Percentiles rank a stretch among this genome's conserved stretches.
Evolutionary conservation across 1,140 invertebrate species (phyloP).

Genomic region (Drosophila santomea): DNA sequence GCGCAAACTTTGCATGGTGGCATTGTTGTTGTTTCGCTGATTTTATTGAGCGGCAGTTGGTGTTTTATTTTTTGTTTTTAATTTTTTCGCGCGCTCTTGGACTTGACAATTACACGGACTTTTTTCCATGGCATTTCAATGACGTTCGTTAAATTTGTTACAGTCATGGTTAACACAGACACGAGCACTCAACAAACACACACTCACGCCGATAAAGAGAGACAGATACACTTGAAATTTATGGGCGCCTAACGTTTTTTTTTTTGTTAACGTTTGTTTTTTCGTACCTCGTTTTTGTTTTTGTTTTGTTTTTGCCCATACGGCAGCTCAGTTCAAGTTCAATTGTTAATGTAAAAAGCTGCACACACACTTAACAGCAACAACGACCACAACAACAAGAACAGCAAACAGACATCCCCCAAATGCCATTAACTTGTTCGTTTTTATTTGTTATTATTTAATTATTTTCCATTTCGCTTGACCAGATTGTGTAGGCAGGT

Average conservation of each 20-base stretch:
- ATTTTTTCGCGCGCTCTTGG: constrained; percentile 77
- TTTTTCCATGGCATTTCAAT: constrained; percentile 72
- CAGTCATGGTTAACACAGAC: constrained; percentile 76
- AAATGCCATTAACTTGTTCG: constrained; percentile 53
- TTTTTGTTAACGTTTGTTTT: constrained; percentile 34
- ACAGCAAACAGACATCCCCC: constrained; percentile 13
- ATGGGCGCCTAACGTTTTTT: constrained; percentile 57
- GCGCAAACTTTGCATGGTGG: constrained; percentile 46
- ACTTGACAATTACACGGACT: constrained; percentile 83
- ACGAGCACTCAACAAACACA: constrained; percentile 24
- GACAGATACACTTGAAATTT: constrained; percentile 54
- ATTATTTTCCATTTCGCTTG: constrained; percentile 47
- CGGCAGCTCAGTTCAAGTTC: constrained; percentile 80
- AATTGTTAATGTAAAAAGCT: constrained; percentile 79
- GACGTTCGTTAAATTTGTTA: constrained; percentile 82
- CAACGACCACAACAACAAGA: constrained; percentile 9
- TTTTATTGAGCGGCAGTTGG: constrained; percentile 64
- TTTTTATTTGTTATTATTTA: constrained; percentile 58
- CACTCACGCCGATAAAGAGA: constrained; percentile 27
- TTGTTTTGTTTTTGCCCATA: constrained; percentile 39
- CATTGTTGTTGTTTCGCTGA: constrained; percentile 14
- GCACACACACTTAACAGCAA: constrained; percentile 41
- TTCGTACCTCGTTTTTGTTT: constrained; percentile 37
- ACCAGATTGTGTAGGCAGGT: constrained; percentile 44
- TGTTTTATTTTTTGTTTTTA: constrained; percentile 39